phyloP scores from a whole-genome alignment of 2,797 vertebrate genomes.

The Centropyge bicolor region DNA sequence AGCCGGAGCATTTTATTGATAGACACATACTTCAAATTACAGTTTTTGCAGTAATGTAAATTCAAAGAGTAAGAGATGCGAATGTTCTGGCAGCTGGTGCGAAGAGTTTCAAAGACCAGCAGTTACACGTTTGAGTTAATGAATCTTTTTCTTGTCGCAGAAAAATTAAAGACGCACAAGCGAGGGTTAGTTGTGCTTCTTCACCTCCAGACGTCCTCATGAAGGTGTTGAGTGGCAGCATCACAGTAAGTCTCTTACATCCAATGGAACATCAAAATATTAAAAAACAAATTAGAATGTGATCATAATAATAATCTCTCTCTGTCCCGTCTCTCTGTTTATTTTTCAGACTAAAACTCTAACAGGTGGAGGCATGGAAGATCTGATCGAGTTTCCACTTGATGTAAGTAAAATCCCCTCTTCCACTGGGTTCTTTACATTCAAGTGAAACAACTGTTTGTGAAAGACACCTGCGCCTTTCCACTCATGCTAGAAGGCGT shows the following conservation, averaged over 20 bases:
- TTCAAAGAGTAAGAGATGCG: not conserved
- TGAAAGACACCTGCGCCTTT: conserved; percentile 16
- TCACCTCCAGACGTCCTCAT: conserved; percentile 86
- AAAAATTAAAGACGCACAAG: conserved; percentile 82
- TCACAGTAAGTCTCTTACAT: conserved; percentile 83
- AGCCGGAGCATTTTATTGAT: not conserved
- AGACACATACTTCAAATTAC: not conserved
- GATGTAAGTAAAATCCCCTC: conserved; percentile 85
- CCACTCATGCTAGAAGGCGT: not conserved
- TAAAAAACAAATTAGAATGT: not conserved
- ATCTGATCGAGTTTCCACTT: conserved; percentile 81
- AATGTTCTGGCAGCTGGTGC: not conserved
- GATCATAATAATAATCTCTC: not conserved
- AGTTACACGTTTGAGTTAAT: not conserved
- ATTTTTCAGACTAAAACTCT: conserved; percentile 90
- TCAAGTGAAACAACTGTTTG: not conserved
- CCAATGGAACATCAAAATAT: not conserved
- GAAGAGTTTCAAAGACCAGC: not conserved
- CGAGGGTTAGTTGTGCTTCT: conserved; percentile 69
- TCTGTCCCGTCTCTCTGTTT: not conserved
- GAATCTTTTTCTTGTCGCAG: conserved; percentile 69
- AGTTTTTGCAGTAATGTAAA: not conserved
- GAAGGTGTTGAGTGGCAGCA: conserved; percentile 92
- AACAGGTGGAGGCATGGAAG: conserved; percentile 90
- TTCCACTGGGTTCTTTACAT: not conserved